phyloP scores from a whole-genome alignment of 1,140 invertebrate species.

The Telenomus remus region DNA sequence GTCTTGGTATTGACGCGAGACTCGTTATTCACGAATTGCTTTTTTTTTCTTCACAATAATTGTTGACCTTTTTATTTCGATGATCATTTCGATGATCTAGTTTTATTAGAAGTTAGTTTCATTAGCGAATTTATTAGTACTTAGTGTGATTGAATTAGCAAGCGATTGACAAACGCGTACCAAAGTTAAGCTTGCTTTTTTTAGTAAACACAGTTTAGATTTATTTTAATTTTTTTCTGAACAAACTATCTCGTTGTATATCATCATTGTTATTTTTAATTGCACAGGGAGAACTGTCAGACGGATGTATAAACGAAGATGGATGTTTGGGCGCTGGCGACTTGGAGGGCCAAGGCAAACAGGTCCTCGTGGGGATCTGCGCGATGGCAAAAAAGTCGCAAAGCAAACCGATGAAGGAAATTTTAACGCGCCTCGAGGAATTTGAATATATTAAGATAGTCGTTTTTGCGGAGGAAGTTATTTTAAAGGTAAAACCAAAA shows the following conservation, averaged over 20 bases:
- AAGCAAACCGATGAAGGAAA: slow-evolving; percentile 99
- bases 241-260: too few species aligned
- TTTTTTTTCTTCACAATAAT: too few species aligned
- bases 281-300: slow-evolving; percentile 82
- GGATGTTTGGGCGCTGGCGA: slow-evolving; percentile 68
- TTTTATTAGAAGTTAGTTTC: too few species aligned
- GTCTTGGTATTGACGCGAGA: too few species aligned
- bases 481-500: slow-evolving; percentile 88
- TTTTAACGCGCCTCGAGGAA: slow-evolving; percentile 93
- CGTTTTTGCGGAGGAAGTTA: slow-evolving; percentile 95
- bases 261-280: slow-evolving; percentile 3
- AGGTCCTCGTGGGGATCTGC: slow-evolving; percentile 96
- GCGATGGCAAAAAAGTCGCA: slow-evolving; percentile 99
- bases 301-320: slow-evolving; percentile 79
- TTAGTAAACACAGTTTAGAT: slow-evolving; percentile 6
- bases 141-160: neutral
- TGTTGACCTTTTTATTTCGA: too few species aligned
- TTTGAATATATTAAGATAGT: slow-evolving; percentile 97
- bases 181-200: slow-evolving; percentile 19
- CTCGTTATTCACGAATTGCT: too few species aligned
- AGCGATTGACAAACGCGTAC: neutral
- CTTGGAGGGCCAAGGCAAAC: slow-evolving; percentile 81
- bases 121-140: too few species aligned
- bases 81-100: too few species aligned
- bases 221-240: too few species aligned